Evolutionary conservation across 2,113 vertebrate species (phyloP), one percentile per base, ranked within the genome.

Genomic region (Pyxicephalus adspersus): DNA sequence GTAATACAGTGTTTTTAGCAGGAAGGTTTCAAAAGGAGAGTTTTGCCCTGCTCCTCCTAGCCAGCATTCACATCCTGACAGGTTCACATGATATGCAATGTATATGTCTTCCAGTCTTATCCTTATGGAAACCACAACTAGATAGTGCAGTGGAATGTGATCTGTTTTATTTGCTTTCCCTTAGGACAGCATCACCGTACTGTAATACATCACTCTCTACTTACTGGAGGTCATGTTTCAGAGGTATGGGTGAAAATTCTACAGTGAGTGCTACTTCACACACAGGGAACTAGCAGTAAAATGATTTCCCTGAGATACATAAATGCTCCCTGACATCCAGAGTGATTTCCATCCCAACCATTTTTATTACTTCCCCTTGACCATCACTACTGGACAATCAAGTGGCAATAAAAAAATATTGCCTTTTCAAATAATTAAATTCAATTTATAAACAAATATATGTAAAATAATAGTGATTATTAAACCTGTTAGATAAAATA

Each of bases 121-220:
- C 72, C 83, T 86, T 73, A 85, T 80, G 77, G 80, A 84, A 87
- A 85, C 58, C 45, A 13, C 4, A 9, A 80, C 81, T 73, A 73
- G 85, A 76, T 75, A 84, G 83, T 86, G 68, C 80, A 34, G 25
- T 80, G 76, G 28, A 67, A 86, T 86, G 66, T 66, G 77, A 86
- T 85, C 83, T 83, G 15, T 86, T 90, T 89, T 63, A 58, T 80
- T 11, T 63, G 4, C 75, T 83, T 85, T 65, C 83, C 70, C 61
- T 77, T 50, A 80, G 76, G 84, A 77, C n/a, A 0, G 55, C 34
- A 84, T 45, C 66, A 64, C 71, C 58, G 63, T 66, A 66, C 71
- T n/a, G 0, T 84, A 81, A 82, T 67, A 64, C 61, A 75, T 75
- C 64, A 54, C 22, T 64, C 9, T 80, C 18, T 83, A 51, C 83